Base-by-base conservation (phyloP, 2,888 invertebrate species). In the Seira sanloemensis region DNA sequence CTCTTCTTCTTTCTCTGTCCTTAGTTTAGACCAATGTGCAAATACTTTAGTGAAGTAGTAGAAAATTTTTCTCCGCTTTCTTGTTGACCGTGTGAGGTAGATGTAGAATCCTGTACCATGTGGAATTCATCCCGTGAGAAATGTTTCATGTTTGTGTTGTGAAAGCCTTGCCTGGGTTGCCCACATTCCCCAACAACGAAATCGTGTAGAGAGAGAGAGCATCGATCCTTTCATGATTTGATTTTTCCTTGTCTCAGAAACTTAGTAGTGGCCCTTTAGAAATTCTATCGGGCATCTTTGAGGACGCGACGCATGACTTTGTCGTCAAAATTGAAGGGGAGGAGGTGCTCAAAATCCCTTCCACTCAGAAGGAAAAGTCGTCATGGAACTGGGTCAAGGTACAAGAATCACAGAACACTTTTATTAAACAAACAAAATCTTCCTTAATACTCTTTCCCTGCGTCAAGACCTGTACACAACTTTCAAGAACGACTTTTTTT, bases 301-400 rank as follows among this genome's bases (percentile, higher is more conserved):
- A 78, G 76, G 84, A 84, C 65, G 67, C 79, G 1, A 72, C 80
- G n/a, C 79, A 75, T 66, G 75, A 83, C 62, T 77, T 66, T 73
- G 24, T 83, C 23, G 92, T 94, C 91, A 91, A 93, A 91, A 93
- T 93, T 89, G 94, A 94, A 91, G 94, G 94, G 90, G 91, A 93
- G 91, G 93, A 93, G 91, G 92, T 94, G 91, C 92, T 92, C 92
- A 93, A 93, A 92, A 93, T 94, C 91, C 93, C 94, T 89, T 93
- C 93, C 89, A 92, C 93, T 90, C 93, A 93, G 92, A 93, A 93
- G 91, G 93, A 93, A 91, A 92, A 76, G 76, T 78, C 92, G 90
- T 93, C 94, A 92, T 94, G 94, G 94, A 93, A 93, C 91, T 94
- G 94, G 94, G 92, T 94, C 91, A 94, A 94, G 94, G 94, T 94